Evolutionary conservation across 2,113 vertebrate species (phyloP).

Genomic region (Bothrops jararaca): DNA sequence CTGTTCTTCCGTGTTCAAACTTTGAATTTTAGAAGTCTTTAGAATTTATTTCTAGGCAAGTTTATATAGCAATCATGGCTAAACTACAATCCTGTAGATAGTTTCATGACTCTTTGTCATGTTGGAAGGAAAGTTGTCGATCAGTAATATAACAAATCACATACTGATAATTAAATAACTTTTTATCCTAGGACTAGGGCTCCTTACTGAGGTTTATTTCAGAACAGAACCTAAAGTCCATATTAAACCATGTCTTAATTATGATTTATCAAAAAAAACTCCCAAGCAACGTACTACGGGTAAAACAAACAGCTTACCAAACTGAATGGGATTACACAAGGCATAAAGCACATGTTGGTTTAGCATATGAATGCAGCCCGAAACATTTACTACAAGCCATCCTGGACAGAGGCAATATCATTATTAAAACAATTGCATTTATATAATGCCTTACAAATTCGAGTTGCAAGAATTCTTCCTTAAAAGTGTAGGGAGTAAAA

Average conservation of each 20-base stretch:
- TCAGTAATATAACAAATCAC: neutral
- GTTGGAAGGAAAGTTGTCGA: neutral
- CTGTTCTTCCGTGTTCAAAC: neutral
- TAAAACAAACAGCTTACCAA: neutral
- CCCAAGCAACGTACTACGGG: neutral
- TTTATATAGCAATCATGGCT: neutral
- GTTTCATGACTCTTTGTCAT: neutral
- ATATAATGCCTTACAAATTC: neutral
- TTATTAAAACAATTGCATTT: neutral
- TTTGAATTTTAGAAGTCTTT: neutral
- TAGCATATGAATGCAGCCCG: neutral
- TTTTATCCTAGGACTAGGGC: neutral
- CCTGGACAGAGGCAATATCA: neutral
- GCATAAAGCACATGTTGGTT: neutral
- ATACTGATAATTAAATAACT: neutral
- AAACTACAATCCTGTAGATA: neutral
- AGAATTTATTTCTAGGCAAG: neutral
- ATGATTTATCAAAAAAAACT: neutral
- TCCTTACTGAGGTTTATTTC: neutral
- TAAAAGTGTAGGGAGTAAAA: neutral
- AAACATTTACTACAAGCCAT: neutral
- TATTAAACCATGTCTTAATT: neutral
- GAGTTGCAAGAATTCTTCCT: neutral
- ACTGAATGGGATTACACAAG: neutral
- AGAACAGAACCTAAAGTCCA: neutral